Percentiles rank a stretch among this genome's conserved stretches.
Evolutionary conservation across 1,140 invertebrate genomes (phyloP).

Genomic region (Prorops nasuta): DNA sequence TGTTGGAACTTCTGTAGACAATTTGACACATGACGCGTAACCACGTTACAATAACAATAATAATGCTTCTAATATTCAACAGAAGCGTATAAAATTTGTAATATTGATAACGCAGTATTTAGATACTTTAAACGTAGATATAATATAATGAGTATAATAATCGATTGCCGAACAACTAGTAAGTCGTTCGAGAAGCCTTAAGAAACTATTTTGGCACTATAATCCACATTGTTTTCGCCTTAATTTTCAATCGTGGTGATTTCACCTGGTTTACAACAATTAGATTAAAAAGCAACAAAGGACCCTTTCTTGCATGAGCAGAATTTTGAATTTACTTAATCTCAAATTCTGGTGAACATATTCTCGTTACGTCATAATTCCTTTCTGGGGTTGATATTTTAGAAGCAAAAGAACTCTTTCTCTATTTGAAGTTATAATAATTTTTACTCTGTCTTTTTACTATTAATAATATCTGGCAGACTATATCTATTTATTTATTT

Average conservation of each 20-base stretch:
- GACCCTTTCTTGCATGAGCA: too few species aligned
- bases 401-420: slow-evolving; percentile 8
- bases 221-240: slow-evolving; percentile 30
- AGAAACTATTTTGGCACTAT: slow-evolving; percentile 46
- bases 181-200: slow-evolving; percentile 26
- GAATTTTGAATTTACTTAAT: too few species aligned
- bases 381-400: slow-evolving; percentile 7
- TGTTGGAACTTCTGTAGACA: too few species aligned
- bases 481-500: too few species aligned
- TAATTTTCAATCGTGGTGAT: slow-evolving; percentile 21
- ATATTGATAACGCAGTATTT: slow-evolving; percentile 37
- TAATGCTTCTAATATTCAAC: slow-evolving; percentile 38
- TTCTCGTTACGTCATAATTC: slow-evolving; percentile 14
- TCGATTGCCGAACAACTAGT: slow-evolving; percentile 13
- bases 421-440: too few species aligned
- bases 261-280: too few species aligned
- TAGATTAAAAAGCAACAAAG: too few species aligned
- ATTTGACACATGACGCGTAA: too few species aligned
- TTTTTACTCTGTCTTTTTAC: too few species aligned
- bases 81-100: slow-evolving; percentile 49
- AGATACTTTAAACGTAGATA: slow-evolving; percentile 21
- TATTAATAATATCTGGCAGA: too few species aligned
- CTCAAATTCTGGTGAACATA: too few species aligned
- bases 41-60: slow-evolving; percentile 27
- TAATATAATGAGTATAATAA: slow-evolving; percentile 14